These are phyloP conservation scores for Andrena hattorfiana DNA, from an alignment of 2,888 invertebrate species.

Conservation along the genomic window DNA sequence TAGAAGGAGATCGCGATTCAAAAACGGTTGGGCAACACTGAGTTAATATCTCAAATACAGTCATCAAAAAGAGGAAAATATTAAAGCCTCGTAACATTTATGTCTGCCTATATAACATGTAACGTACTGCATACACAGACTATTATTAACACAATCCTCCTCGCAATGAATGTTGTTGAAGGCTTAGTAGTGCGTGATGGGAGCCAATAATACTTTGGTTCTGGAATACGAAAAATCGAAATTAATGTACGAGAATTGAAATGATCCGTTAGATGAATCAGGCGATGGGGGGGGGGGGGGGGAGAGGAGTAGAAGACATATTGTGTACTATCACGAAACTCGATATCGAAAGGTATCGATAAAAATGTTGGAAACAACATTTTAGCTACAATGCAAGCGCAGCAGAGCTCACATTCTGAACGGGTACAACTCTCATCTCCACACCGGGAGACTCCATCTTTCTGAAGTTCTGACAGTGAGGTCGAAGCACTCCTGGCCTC, in stretches of 20 bases:
- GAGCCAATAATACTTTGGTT: no score
- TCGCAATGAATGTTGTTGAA: no score
- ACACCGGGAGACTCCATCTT: constrained; percentile 16
- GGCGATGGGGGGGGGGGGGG: no score
- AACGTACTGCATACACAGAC: no score
- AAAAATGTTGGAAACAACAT: constrained; percentile 65
- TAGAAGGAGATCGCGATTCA: no score
- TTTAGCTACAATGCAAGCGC: constrained; percentile 67
- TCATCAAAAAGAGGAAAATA: no score
- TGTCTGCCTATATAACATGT: no score
- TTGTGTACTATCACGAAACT: constrained; percentile 5
- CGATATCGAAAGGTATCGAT: constrained; percentile 35
- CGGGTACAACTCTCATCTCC: constrained; percentile 30
- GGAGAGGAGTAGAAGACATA: neutral
- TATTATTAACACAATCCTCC: no score
- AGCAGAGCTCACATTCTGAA: constrained; percentile 23
- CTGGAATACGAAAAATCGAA: neutral
- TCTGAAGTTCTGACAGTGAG: constrained; percentile 46
- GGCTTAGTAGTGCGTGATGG: no score
- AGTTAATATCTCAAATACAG: no score
- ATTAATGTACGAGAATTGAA: neutral
- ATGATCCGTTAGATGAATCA: neutral
- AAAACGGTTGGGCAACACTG: no score
- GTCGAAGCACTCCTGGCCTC: constrained; percentile 21
- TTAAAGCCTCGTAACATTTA: no score